These are phyloP conservation scores for Molanna angustata DNA, from an alignment of 2,888 invertebrate genomes.

Conservation along the genomic window DNA sequence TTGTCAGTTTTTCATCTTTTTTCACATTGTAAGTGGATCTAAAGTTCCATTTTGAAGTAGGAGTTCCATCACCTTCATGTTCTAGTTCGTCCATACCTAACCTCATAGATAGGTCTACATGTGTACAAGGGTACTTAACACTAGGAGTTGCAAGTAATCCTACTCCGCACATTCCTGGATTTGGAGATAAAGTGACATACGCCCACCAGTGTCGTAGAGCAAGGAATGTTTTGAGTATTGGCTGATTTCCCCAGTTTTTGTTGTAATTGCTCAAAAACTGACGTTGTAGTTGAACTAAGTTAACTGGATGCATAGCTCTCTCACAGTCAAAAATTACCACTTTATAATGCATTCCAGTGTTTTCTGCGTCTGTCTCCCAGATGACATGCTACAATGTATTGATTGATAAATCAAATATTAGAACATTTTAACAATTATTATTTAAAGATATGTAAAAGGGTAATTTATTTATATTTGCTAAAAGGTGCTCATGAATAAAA, in stretches of 20 bases:
- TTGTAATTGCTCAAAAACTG: slow-evolving; percentile 16
- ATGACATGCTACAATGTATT: too few relatives aligned
- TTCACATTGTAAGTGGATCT: slow-evolving; percentile 39
- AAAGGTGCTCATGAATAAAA: too few relatives aligned
- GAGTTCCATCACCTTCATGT: slow-evolving; percentile 25
- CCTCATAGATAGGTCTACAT: slow-evolving; percentile 26
- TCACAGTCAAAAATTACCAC: slow-evolving; percentile 38
- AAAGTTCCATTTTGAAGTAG: slow-evolving; percentile 18
- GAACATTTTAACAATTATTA: too few relatives aligned
- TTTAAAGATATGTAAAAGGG: too few relatives aligned
- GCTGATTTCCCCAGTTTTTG: slow-evolving; percentile 11
- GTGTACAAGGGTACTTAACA: slow-evolving; percentile 37
- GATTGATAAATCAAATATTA: too few relatives aligned
- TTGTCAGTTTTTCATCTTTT: slow-evolving; percentile 36
- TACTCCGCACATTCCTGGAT: slow-evolving; percentile 37
- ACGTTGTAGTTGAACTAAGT: slow-evolving; percentile 7
- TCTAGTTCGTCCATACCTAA: not conserved
- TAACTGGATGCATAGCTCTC: slow-evolving; percentile 16
- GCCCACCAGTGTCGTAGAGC: slow-evolving; percentile 31
- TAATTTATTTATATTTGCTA: too few relatives aligned
- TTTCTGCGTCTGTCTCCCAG: slow-evolving; percentile 35
- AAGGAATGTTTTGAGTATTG: slow-evolving; percentile 8
- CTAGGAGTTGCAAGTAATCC: slow-evolving; percentile 37
- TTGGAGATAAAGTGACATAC: slow-evolving; percentile 35
- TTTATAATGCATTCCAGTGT: slow-evolving; percentile 36